These are phyloP conservation scores for Ptiloglossa arizonensis DNA, from an alignment of 1,140 invertebrate species.

Conservation along the genomic window DNA sequence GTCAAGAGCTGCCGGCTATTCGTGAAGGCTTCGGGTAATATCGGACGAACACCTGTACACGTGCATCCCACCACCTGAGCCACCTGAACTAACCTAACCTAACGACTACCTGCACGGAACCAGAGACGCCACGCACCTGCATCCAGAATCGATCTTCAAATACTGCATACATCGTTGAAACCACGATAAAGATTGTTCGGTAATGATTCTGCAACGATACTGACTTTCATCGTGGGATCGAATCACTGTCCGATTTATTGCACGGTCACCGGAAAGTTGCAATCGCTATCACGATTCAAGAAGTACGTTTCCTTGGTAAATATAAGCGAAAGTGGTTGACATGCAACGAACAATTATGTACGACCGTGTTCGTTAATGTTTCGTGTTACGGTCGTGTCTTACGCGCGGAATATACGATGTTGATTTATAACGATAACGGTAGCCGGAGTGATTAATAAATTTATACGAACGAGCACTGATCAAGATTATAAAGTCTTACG, in stretches of 20 bases:
- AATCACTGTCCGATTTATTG: not conserved
- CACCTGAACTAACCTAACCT: slow-evolving; percentile 47
- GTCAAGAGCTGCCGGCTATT: slow-evolving; percentile 7
- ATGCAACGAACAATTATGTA: not conserved
- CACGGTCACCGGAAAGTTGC: not conserved
- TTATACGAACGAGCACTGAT: too few relatives aligned
- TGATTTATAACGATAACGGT: too few relatives aligned
- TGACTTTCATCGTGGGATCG: not conserved
- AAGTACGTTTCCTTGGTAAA: not conserved
- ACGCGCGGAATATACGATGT: not conserved
- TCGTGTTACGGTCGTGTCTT: not conserved
- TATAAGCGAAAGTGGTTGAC: not conserved
- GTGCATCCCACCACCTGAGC: slow-evolving; percentile 10
- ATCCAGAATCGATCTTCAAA: slow-evolving; percentile 1
- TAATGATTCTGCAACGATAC: not conserved
- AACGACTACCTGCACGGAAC: slow-evolving; percentile 28
- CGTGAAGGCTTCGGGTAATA: slow-evolving; percentile 28
- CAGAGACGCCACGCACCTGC: slow-evolving; percentile 38
- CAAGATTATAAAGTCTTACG: too few relatives aligned
- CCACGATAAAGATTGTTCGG: slow-evolving; percentile 13
- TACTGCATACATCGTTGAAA: not conserved
- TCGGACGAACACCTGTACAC: slow-evolving; percentile 44
- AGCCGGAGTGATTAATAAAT: too few relatives aligned
- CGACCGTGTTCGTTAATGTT: not conserved
- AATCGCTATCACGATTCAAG: not conserved